Percentiles rank a stretch among this genome's conserved stretches.
These are phyloP conservation scores for Lepidochrysops patricia DNA, from an alignment of 2,888 invertebrate species.

Conservation along the genomic window DNA sequence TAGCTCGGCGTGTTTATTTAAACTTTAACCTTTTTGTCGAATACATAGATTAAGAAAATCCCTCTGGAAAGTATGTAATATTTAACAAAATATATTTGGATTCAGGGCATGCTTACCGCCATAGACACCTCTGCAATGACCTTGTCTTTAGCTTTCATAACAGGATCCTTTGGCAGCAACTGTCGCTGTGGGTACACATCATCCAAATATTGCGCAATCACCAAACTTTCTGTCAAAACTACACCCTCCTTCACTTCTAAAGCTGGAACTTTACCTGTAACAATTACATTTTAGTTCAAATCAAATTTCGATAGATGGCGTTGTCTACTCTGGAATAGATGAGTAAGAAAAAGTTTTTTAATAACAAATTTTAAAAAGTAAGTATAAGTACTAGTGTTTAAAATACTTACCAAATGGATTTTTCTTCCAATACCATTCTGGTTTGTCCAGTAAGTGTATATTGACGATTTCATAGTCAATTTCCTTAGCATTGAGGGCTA, in stretches of 20 bases:
- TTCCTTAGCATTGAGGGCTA: conserved; percentile 84
- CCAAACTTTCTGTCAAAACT: conserved; percentile 83
- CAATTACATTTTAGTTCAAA: conserved; percentile 45
- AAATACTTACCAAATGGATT: conserved; percentile 65
- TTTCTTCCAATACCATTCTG: conserved; percentile 85
- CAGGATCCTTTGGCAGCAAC: conserved; percentile 78
- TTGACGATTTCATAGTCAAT: conserved; percentile 84
- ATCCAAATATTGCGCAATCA: conserved; percentile 87
- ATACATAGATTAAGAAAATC: no score
- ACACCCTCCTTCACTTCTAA: conserved; percentile 79
- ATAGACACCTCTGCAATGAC: conserved; percentile 74
- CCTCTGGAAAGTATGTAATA: no score
- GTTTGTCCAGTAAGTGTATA: conserved; percentile 81
- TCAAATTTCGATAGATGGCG: conserved; percentile 79
- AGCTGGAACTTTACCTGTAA: conserved; percentile 81
- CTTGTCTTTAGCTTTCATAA: conserved; percentile 81
- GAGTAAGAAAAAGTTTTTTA: no score
- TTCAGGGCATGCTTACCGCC: conserved; percentile 42
- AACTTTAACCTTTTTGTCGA: no score
- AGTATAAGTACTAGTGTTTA: no score
- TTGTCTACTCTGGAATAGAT: no score
- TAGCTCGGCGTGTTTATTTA: no score
- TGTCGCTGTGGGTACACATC: conserved; percentile 80
- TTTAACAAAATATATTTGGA: background rate
- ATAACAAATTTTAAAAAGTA: no score